Evolutionary conservation across 2,113 vertebrate species (phyloP), one percentile per base, ranked within the genome.

Genomic region (Myotis yumanensis): DNA sequence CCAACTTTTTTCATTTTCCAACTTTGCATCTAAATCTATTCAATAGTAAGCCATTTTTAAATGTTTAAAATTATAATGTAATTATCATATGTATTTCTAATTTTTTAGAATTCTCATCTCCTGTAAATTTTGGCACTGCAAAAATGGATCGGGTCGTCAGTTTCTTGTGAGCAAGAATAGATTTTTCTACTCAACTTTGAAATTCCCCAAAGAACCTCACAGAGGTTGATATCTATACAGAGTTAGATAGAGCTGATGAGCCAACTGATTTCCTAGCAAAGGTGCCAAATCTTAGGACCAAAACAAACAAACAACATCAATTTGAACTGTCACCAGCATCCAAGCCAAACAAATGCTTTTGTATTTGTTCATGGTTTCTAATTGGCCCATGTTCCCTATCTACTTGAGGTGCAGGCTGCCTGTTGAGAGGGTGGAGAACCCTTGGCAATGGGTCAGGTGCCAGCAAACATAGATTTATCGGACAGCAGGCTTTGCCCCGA

Each of bases 291-390:
- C 32, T 35, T 46, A 83, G 54, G 32, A 79, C 4, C 11, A 69
- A 96, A 89, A 82, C 37, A 84, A 77, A 92, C 15, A 86, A 95
- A 86, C 16, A 71, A 86, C 16, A 71, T 86, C 77, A 37, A 8
- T 79, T 79, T 71, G 22, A 85, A 73, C 16, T 80, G 68, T 59
- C 6, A 72, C 14, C 30, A 72, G 40, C 25, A 81, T 48, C n/a
- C n/a, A 90, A 32, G 12, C 17, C 25, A 91, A 83, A 90, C 35
- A 92, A 43, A 89, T 73, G 64, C 1, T 43, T 76, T 81, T 54
- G 23, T 37, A 62, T 73, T 75, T 92, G 64, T 64, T 81, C 32
- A 46, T 40, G 23, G 40, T 96, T 95, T 91, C 93, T 80, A 73
- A 69, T 11, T 71, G 84, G 12, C 14, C 1, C 0, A 3, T 0